These are phyloP conservation scores for Dynastes maya DNA, from an alignment of 2,888 invertebrate species.

Conservation along the genomic window DNA sequence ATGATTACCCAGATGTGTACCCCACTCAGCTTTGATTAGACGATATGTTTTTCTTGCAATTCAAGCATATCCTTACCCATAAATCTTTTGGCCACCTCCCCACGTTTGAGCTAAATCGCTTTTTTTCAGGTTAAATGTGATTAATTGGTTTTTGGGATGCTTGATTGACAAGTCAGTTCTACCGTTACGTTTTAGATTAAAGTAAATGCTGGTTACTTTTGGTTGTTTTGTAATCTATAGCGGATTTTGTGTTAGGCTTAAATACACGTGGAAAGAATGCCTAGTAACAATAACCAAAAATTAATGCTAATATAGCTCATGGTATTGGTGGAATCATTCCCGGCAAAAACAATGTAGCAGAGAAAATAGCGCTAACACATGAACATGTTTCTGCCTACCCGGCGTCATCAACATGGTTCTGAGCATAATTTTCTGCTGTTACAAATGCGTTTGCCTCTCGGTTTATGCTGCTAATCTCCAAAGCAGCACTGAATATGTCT, in stretches of 20 bases:
- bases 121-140: not conserved
- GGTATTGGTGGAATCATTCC: no score
- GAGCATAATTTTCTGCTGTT: no score
- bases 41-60: constrained; percentile 16
- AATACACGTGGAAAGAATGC: no score
- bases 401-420: no score
- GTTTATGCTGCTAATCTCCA: no score
- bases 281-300: no score
- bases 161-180: not conserved
- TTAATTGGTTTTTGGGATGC: constrained; percentile 2
- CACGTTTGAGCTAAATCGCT: not conserved
- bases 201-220: not conserved
- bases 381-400: no score
- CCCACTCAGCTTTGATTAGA: not conserved
- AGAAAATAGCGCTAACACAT: no score
- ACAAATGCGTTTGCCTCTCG: no score
- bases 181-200: not conserved
- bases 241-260: not conserved
- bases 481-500: no score
- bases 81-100: constrained; percentile 8
- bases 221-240: not conserved
- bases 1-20: not conserved
- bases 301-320: no score
- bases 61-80: constrained; percentile 1
- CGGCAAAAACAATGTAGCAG: not conserved